These are phyloP conservation scores for Alouatta palliata DNA, from an alignment of 2,113 vertebrate genomes.

Conservation along the genomic window DNA sequence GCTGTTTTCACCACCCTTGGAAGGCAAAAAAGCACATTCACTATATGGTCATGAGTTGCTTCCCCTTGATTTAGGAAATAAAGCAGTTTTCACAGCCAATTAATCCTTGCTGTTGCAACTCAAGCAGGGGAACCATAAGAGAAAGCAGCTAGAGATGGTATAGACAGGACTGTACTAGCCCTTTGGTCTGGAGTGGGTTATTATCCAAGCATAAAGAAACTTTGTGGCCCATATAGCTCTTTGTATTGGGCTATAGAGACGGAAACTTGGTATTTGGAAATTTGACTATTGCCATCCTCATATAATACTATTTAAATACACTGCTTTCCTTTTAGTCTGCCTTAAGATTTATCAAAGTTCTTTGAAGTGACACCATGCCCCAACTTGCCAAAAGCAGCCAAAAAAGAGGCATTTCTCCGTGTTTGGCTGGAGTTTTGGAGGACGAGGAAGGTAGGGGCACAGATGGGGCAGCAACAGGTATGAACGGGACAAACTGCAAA, in stretches of 20 bases:
- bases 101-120: not conserved
- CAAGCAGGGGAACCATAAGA: not conserved
- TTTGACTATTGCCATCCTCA: not conserved
- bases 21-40: slow-evolving; percentile 56
- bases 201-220: not conserved
- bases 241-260: not conserved
- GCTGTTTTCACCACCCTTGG: not conserved
- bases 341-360: slow-evolving; percentile 19
- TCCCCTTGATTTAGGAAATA: slow-evolving; percentile 48
- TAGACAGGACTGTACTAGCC: not conserved
- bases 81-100: not conserved
- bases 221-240: not conserved
- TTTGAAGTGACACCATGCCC: not conserved
- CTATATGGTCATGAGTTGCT: slow-evolving; percentile 42
- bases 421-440: not conserved
- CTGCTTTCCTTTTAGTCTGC: slow-evolving; percentile 11
- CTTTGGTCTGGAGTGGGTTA: not conserved
- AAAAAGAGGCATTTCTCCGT: not conserved
- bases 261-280: slow-evolving; percentile 23
- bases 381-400: not conserved
- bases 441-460: not conserved
- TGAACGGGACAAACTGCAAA: not conserved
- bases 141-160: not conserved
- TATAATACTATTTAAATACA: not conserved
- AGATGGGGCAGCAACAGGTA: not conserved